Base-by-base conservation (phyloP, 2,888 invertebrate genomes). In the Thalpophila matura region DNA sequence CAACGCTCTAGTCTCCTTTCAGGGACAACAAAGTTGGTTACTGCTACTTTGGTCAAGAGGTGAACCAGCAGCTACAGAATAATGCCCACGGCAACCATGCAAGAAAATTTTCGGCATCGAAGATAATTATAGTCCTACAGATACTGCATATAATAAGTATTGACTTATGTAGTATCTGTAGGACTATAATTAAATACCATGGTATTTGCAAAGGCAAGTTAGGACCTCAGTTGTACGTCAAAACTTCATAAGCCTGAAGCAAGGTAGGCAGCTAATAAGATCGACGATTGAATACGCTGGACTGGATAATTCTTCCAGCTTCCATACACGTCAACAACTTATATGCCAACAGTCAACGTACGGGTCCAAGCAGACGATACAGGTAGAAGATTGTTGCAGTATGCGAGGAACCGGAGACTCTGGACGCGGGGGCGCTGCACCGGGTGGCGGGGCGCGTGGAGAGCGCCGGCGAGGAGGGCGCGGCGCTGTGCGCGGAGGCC, bases 351-450 rank as follows among this genome's bases (percentile, higher is more conserved):
- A 59, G 31, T 57, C 49, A 46, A 24, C n/a, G 42, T 58, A 9
- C 35, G 42, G 22, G 14, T 22, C 31, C 20, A 51, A 27, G 26
- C 54, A 62, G 51, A 53, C 29, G 55, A 33, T 76, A 57, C 14
- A 60, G 27, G 35, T 37, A 22, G 12, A 27, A 58, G 42, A 35
- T 51, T 51, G 46, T 72, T 75, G n/a, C 72, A 90, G 93, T 90
- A 78, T 89, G 86, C 79, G 90, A 90, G 38, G 92, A 92, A 65
- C 87, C 90, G 31, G 91, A 91, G 71, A 88, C 87, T 3, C 72
- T 90, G n/a, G 91, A 91, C 49, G 90, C 84, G 0, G 87, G 83
- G 0, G 88, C 85, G 1, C 78, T 88, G 26, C 86, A 86, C 55
- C 85, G 87, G 6, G 86, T 82, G 49, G 80, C 81, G 29, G 83